A percentile compares a stretch with the other conserved stretches of the same genome.
Conservation (phyloP, 2,888 invertebrate species). For the Orchesella flavescens region DNA sequence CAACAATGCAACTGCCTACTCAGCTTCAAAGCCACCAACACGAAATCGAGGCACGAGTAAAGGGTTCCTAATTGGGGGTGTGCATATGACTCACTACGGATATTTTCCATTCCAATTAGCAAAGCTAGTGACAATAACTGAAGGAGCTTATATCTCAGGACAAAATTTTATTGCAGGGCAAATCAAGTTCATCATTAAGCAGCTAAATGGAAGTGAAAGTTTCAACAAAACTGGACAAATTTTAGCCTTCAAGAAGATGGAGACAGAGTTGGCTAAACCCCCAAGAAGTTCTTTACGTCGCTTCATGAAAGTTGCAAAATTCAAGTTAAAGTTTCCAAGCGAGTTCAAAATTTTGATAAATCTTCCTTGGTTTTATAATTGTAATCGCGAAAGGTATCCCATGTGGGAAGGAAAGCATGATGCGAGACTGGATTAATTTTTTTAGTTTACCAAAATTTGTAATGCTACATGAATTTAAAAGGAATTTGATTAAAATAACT, state of each 20-base stretch:
- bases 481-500: no score
- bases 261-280: not conserved
- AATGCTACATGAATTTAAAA: no score
- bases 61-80: slow-evolving; percentile 44
- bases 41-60: slow-evolving; percentile 32
- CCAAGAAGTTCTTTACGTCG: not conserved
- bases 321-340: not conserved
- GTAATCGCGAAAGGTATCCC: slow-evolving; percentile 48
- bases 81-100: slow-evolving; percentile 46
- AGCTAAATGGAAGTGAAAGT: not conserved
- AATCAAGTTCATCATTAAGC: no score
- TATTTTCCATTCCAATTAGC: slow-evolving; percentile 43
- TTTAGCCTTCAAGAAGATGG: no score
- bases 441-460: no score
- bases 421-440: not conserved
- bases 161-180: not conserved
- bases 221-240: not conserved
- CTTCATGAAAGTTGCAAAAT: not conserved
- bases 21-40: slow-evolving; percentile 11
- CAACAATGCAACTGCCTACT: not conserved
- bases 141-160: not conserved
- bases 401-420: slow-evolving; percentile 39
- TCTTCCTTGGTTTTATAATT: slow-evolving; percentile 52
- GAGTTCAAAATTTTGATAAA: slow-evolving; percentile 21
- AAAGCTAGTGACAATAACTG: slow-evolving; percentile 9